phyloP scores from a whole-genome alignment of 2,888 invertebrate genomes.

The Cantharis rufa region DNA sequence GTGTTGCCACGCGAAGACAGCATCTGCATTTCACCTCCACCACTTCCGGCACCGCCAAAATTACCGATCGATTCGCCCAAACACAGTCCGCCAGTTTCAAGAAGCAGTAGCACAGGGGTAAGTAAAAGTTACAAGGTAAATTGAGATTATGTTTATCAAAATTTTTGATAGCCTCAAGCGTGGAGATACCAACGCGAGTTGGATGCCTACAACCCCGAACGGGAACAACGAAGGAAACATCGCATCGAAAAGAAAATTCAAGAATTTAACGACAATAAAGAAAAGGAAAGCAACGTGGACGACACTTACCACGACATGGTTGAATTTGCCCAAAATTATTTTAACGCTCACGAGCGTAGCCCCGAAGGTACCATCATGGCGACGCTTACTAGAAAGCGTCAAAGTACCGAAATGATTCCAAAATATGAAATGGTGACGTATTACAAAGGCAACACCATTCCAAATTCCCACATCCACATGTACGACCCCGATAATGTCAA shows the following conservation, averaged over 20 bases:
- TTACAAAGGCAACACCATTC: slow-evolving; percentile 85
- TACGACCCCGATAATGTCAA: slow-evolving; percentile 94
- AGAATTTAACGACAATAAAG: slow-evolving; percentile 71
- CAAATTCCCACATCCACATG: slow-evolving; percentile 91
- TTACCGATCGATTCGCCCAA: slow-evolving; percentile 58
- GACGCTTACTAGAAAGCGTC: slow-evolving; percentile 78
- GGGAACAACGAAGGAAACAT: slow-evolving; percentile 79
- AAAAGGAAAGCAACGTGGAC: slow-evolving; percentile 59
- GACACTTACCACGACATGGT: slow-evolving; percentile 79
- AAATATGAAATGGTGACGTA: slow-evolving; percentile 93
- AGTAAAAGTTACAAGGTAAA: slow-evolving; percentile 31
- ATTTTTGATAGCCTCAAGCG: slow-evolving; percentile 43
- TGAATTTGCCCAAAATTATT: slow-evolving; percentile 92
- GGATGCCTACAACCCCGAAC: slow-evolving; percentile 61
- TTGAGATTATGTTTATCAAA: background rate
- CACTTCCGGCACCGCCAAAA: slow-evolving; percentile 57
- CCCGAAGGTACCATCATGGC: slow-evolving; percentile 89
- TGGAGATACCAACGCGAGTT: slow-evolving; percentile 47
- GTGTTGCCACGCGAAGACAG: slow-evolving; percentile 72
- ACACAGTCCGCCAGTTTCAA: slow-evolving; percentile 58
- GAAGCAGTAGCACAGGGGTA: slow-evolving; percentile 58
- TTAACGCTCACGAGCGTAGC: slow-evolving; percentile 84
- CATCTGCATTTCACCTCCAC: slow-evolving; percentile 54
- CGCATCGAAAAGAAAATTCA: slow-evolving; percentile 85
- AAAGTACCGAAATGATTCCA: slow-evolving; percentile 78